phyloP scores from a whole-genome alignment of 2,797 vertebrate genomes.

The Chelon labrosus region DNA sequence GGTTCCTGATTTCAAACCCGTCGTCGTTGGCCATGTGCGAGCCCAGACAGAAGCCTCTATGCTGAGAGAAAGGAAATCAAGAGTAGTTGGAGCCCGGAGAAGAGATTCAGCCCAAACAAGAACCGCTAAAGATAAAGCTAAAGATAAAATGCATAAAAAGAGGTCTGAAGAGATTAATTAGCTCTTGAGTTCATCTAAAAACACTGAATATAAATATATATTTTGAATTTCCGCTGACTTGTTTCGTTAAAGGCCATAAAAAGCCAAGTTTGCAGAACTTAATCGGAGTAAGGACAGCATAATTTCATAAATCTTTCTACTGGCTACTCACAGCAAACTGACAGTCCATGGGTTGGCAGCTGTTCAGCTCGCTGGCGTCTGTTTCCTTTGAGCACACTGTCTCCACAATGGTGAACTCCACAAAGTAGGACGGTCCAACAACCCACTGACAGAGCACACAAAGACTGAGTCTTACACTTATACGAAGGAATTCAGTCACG shows the following conservation, averaged over 20 bases:
- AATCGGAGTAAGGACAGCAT: not conserved
- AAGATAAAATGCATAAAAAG: no score
- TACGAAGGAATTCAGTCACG: not conserved
- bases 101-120: no score
- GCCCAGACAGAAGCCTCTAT: conserved; percentile 75
- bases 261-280: not conserved
- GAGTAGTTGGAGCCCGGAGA: not conserved
- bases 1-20: conserved; percentile 45
- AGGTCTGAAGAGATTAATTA: no score
- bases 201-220: no score
- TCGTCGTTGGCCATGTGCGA: conserved; percentile 60
- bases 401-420: conserved; percentile 82
- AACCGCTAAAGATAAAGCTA: no score
- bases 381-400: conserved; percentile 71
- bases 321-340: conserved; percentile 76
- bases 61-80: conserved; percentile 56
- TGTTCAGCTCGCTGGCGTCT: conserved; percentile 34
- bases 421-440: conserved; percentile 70
- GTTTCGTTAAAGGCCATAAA: not conserved
- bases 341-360: conserved; percentile 70
- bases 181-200: no score
- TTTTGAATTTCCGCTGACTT: no score
- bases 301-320: not conserved
- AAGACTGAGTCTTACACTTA: not conserved
- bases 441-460: conserved; percentile 70